Conservation (phyloP, 2,797 vertebrate genomes). For the Sebastes trivittatus region DNA sequence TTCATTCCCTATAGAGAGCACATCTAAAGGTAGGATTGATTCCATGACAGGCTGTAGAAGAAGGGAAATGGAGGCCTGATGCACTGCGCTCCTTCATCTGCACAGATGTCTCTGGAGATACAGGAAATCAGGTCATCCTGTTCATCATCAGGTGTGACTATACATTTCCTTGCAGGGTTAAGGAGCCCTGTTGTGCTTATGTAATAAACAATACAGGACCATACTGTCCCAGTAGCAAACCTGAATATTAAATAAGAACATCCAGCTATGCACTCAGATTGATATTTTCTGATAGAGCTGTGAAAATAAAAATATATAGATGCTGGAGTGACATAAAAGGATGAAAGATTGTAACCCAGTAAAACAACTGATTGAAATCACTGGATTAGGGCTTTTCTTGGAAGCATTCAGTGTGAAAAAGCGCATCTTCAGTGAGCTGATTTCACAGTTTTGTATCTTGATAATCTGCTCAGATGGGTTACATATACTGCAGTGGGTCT, state of each 20-base stretch:
- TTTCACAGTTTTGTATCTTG: slow-evolving; percentile 54
- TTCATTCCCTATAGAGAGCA: slow-evolving; percentile 66
- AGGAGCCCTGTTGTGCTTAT: slow-evolving; percentile 56
- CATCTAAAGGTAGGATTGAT: slow-evolving; percentile 74
- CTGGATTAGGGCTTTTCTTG: slow-evolving; percentile 26
- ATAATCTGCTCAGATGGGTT: slow-evolving; percentile 47
- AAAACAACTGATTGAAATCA: slow-evolving; percentile 18
- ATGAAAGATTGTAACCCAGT: not conserved
- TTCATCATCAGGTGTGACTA: slow-evolving; percentile 74
- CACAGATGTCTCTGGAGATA: slow-evolving; percentile 71
- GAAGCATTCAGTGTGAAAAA: slow-evolving; percentile 25
- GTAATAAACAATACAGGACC: slow-evolving; percentile 36
- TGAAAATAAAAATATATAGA: slow-evolving; percentile 22
- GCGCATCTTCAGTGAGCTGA: slow-evolving; percentile 5
- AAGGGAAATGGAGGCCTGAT: slow-evolving; percentile 64
- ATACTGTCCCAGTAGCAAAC: slow-evolving; percentile 8
- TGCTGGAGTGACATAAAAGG: slow-evolving; percentile 23
- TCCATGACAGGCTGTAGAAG: slow-evolving; percentile 74
- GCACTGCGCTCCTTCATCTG: slow-evolving; percentile 69
- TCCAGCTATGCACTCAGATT: not conserved
- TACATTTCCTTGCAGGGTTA: slow-evolving; percentile 53
- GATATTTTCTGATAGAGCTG: not conserved
- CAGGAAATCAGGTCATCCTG: slow-evolving; percentile 76
- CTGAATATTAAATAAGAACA: slow-evolving; percentile 6
- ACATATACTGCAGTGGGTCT: slow-evolving; percentile 10